Evolutionary conservation across 1,140 invertebrate species (phyloP), one percentile per base, ranked within the genome.

Genomic region (Mactra quadrangularis): DNA sequence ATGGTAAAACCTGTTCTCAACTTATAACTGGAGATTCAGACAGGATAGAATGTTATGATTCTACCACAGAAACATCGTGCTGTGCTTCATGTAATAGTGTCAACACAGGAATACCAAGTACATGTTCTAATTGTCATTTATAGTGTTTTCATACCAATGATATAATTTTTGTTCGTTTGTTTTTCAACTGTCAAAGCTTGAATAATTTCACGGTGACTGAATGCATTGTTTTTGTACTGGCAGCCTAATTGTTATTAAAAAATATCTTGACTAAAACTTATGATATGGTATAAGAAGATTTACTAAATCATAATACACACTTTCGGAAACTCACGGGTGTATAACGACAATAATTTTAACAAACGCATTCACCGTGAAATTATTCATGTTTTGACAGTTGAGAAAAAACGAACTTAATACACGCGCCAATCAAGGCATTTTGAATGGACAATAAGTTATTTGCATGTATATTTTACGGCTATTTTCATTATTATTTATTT

Each of bases 51-150:
- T 75, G 71, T 31, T 75, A 75, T 22, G 38, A 57, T 59, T 27
- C 47, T 2, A 71, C n/a, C 9, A 25, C 55, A 6, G 71, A 75
- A 25, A 53, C 53, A 0, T 22, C 53, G 15, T 75, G 71, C 15
- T 75, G 71, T 45, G 52, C 31, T 4, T 75, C 71, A 0, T 75
- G 71, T 31, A 75, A 75, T 41, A 9, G 15, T 13, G 55, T 60
- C 6, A 25, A 27, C 13, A 41, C 53, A 41, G 25, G 25, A 19
- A 60, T 57, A n/a, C 38, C 27, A 15, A n/a, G 71, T 75, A 60
- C 3, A 29, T 59, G 27, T 19, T 41, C 31, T 17, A 62, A 11
- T 55, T 13, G 6, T 6, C 25, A 55, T 55, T n/a, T 22, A 29
- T 17, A 25, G 57, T 3, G 11, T 27, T 13, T 6, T 53, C 52